Base-by-base conservation (phyloP, 1,140 invertebrate genomes). In the Condylostylus longicornis region DNA sequence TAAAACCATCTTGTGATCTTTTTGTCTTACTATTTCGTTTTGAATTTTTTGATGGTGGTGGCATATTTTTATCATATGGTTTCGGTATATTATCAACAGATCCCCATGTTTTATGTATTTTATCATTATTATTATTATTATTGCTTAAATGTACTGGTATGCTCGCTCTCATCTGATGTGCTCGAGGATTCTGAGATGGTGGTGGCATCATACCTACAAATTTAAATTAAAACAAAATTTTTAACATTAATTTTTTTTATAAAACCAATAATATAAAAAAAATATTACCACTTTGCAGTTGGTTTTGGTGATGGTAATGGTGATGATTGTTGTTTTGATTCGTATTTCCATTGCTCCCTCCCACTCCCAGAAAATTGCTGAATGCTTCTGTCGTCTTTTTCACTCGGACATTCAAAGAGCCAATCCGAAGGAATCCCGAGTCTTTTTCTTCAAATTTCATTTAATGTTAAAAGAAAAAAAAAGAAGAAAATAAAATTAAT, bases 361-460 rank as follows among this genome's bases (percentile, higher is more conserved):
- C 76, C 43, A 81, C 80, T 43, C 81, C 82, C 45, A 86, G 66
- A 54, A 86, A 84, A 51, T 85, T 82, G 62, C 82, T 87, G 66
- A 87, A 85, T 2, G 82, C 82, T 54, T 87, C 83, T 29, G 83
- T 87, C 18, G 85, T 88, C 60, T 82, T 84, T 66, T 89, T 88
- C 50, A 89, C 84, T 52, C 84, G 72, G 25, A 89, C 83, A 65
- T 89, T 89, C 53, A 91, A 63, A 7, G 86, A 91, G 45, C 86
- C 85, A 67, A 90, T 88, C 48, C 85, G 72, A 42, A 89, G 72
- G 62, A 91, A 88, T 51, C 82, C 75, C 64, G 74, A 70, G 65
- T 86, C 82, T 71, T 82, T 84, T 64, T 86, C 82, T 80, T 64
- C 44, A 63, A 42, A 4, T 43, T 44, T 42, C 22, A 23, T 7